Evolutionary conservation across 1,140 invertebrate species (phyloP), one percentile per base, ranked within the genome.

Genomic region (Hypothenemus hampei): DNA sequence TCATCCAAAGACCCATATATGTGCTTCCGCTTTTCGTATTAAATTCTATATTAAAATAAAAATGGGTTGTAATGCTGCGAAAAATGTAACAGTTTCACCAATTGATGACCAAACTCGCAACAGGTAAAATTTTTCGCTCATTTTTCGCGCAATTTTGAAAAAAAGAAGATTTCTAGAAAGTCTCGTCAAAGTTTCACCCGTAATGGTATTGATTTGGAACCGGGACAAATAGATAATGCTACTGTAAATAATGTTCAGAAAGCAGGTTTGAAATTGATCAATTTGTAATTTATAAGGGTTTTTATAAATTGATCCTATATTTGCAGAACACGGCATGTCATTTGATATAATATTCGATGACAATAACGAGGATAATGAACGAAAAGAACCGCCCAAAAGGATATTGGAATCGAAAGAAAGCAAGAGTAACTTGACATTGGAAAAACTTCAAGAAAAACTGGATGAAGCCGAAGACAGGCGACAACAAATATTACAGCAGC

Each of bases 391-490:
- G 0, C 79, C 74, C 0, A 78, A 79, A 52, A 75, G 83, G 36
- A 69, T 85, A 11, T 81, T 84, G 59, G 72, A 81, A 52, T 71
- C 79, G 60, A 73, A 77, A 20, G 69, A 71, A 8, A 67, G 72
- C 0, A 65, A 63, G 41, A 71, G 74, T 1, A 6, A 7, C 3
- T 72, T 79, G 35, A 81, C 80, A 0, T 68, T 84, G 15, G 74
- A 81, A 15, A 74, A 80, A 23, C 73, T 86, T 15, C 77, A 83
- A 58, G 83, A 81, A 63, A 85, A 84, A 63, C 69, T 84, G 44
- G 81, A 79, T n/a, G 81, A 80, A 51, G 84, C 84, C 8, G 83
- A 85, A 63, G 75, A 77, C 29, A 72, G 83, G 46, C 74, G 83
- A 55, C 73, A 74, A 59, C 67, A 70, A 57, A 44, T 53, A 23